phyloP scores from a whole-genome alignment of 2,888 invertebrate genomes.

The Ophraella communa region DNA sequence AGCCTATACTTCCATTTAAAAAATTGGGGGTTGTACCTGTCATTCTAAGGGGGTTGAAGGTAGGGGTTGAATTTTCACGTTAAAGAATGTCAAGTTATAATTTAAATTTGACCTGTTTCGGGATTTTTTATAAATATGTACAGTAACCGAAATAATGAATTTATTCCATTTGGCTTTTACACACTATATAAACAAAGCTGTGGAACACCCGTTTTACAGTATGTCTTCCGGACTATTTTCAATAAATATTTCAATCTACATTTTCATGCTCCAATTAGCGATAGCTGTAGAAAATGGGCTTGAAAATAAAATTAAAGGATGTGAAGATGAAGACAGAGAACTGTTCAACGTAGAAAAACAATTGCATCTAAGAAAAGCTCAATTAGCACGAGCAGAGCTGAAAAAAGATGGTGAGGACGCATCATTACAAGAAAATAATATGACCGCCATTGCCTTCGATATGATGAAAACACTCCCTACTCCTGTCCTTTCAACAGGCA shows the following conservation, averaged over 20 bases:
- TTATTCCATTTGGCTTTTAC: too few relatives aligned
- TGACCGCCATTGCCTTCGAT: conserved; percentile 2
- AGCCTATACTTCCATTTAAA: too few relatives aligned
- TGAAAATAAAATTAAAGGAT: background rate
- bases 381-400: conserved; percentile 13
- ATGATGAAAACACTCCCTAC: conserved; percentile 4
- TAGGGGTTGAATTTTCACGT: too few relatives aligned
- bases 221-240: conserved; percentile 22
- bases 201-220: background rate
- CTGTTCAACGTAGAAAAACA: conserved; percentile 16
- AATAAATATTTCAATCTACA: conserved; percentile 24
- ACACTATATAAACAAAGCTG: background rate
- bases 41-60: too few relatives aligned
- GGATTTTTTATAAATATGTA: too few relatives aligned
- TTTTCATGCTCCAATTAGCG: conserved; percentile 24
- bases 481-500: background rate
- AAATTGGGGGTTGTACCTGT: too few relatives aligned
- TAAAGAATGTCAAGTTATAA: too few relatives aligned
- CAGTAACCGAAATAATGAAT: too few relatives aligned
- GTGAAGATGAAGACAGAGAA: background rate
- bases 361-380: conserved; percentile 22
- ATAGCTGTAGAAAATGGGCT: conserved; percentile 26
- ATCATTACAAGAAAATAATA: conserved; percentile 1
- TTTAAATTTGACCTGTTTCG: too few relatives aligned
- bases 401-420: conserved; percentile 26